Evolutionary conservation across 2,888 invertebrate genomes (phyloP).

Genomic region (Nebria salina): DNA sequence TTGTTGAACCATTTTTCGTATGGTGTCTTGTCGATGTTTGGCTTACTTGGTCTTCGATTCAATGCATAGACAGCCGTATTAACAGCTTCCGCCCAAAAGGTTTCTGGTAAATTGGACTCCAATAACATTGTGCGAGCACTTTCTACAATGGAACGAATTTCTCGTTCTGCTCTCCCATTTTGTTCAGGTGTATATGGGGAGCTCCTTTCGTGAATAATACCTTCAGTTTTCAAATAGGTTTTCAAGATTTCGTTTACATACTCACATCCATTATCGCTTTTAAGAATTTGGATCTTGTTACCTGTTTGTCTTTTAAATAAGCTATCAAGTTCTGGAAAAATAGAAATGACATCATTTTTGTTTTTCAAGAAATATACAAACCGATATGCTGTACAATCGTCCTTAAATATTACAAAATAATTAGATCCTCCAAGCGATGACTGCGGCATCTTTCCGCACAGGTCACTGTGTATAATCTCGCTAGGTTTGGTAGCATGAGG

Average conservation of each 20-base stretch:
- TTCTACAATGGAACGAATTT: slow-evolving; percentile 55
- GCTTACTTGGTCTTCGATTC: slow-evolving; percentile 49
- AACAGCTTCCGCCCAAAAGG: slow-evolving; percentile 56
- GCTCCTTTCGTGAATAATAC: slow-evolving; percentile 50
- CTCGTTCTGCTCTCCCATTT: slow-evolving; percentile 54
- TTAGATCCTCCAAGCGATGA: slow-evolving; percentile 40
- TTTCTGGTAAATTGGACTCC: slow-evolving; percentile 49
- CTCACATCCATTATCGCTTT: slow-evolving; percentile 51
- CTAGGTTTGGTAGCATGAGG: neutral
- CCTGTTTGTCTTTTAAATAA: slow-evolving; percentile 42
- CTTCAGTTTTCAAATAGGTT: slow-evolving; percentile 47
- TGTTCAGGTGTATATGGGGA: slow-evolving; percentile 50
- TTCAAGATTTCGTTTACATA: slow-evolving; percentile 46
- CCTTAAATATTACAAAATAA: slow-evolving; percentile 48
- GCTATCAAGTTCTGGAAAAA: slow-evolving; percentile 38
- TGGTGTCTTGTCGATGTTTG: neutral
- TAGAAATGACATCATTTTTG: slow-evolving; percentile 44
- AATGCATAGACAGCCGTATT: slow-evolving; percentile 51
- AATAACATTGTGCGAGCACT: slow-evolving; percentile 53
- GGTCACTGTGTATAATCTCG: neutral
- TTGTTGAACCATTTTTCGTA: neutral
- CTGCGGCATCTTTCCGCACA: slow-evolving; percentile 9
- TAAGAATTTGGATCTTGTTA: slow-evolving; percentile 47
- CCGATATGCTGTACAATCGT: slow-evolving; percentile 47
- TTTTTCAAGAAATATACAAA: slow-evolving; percentile 46